These are phyloP conservation scores for Strigamia crassipes DNA, from an alignment of 2,888 invertebrate genomes.

Conservation along the genomic window DNA sequence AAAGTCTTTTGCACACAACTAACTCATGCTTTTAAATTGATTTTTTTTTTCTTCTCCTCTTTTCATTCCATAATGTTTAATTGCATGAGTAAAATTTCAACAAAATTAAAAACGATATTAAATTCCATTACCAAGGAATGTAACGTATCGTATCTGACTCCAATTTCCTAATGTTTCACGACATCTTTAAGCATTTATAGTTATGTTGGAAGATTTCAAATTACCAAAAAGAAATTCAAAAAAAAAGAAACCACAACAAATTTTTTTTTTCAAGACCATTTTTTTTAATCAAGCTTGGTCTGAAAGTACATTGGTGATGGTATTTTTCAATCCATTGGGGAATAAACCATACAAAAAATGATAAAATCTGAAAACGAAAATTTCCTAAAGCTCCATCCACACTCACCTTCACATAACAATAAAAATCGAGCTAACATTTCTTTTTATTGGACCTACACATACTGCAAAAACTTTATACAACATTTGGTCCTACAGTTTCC, in stretches of 20 bases:
- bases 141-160: background rate
- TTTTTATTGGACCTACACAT: constrained; percentile 36
- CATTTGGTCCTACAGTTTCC: constrained; percentile 38
- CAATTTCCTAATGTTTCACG: background rate
- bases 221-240: background rate
- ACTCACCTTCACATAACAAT: constrained; percentile 33
- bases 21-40: constrained; percentile 24
- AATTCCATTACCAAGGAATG: constrained; percentile 11
- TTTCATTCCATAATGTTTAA: constrained; percentile 20
- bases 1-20: constrained; percentile 24
- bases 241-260: background rate
- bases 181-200: background rate
- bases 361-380: background rate
- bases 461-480: constrained; percentile 39
- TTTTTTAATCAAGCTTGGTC: constrained; percentile 41
- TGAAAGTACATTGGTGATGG: constrained; percentile 42
- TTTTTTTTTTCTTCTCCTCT: background rate
- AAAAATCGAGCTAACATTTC: constrained; percentile 29
- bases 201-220: background rate
- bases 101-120: constrained; percentile 34
- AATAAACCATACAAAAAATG: constrained; percentile 37
- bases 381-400: constrained; percentile 10
- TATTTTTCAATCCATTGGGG: constrained; percentile 38
- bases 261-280: constrained; percentile 26
- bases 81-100: constrained; percentile 35